Evolutionary conservation across 2,113 vertebrate species (phyloP).

Genomic region (Mormyrus iriodes): DNA sequence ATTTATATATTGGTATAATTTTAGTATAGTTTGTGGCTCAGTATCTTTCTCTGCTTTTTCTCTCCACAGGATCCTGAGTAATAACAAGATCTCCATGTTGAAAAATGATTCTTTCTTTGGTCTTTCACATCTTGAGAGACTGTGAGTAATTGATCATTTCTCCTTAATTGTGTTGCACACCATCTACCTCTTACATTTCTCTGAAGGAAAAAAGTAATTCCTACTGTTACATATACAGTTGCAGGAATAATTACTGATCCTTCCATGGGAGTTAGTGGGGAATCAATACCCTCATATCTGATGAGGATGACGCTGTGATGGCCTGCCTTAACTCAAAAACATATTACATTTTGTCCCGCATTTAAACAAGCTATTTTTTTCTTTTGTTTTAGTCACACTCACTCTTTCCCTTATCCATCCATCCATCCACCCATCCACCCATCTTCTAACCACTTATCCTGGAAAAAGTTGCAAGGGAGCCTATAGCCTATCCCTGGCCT

Average conservation of each 20-base stretch:
- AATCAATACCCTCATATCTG: not conserved
- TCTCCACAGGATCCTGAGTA: constrained; percentile 72
- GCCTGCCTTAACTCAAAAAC: not conserved
- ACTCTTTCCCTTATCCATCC: not conserved
- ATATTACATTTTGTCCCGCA: not conserved
- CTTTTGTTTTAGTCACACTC: not conserved
- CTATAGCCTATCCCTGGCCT: not conserved
- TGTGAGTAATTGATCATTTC: constrained; percentile 66
- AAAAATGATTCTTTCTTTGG: constrained; percentile 75
- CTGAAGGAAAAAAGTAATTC: not conserved
- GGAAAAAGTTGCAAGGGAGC: not conserved
- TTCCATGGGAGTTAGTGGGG: not conserved
- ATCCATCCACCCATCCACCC: not conserved
- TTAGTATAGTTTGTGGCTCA: not conserved
- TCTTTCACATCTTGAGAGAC: constrained; percentile 68
- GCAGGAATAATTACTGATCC: not conserved
- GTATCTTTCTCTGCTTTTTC: constrained; percentile 27
- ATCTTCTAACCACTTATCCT: not conserved
- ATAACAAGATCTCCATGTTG: constrained; percentile 76
- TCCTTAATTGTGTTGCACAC: constrained; percentile 38
- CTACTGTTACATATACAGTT: not conserved
- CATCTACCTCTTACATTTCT: constrained; percentile 3
- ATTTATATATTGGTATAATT: no score
- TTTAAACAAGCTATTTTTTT: not conserved
- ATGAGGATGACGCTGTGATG: not conserved